A percentile compares a stretch with the other conserved stretches of the same genome.
Evolutionary conservation across 2,113 vertebrate species (phyloP).

Genomic region (Mustela nigripes): DNA sequence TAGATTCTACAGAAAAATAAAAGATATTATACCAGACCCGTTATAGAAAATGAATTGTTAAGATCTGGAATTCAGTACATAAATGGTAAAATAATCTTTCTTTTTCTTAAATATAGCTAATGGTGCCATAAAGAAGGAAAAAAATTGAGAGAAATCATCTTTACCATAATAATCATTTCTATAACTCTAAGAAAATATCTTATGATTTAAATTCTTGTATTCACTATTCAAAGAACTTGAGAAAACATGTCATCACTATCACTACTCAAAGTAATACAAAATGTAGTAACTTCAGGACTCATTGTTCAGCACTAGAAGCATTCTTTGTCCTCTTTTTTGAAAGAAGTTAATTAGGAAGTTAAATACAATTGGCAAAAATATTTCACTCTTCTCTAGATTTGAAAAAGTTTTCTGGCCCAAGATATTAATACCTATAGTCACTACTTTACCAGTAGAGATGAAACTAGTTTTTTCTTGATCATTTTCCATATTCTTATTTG

Average conservation of each 20-base stretch:
- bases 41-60: background rate
- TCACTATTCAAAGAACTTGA: constrained; percentile 29
- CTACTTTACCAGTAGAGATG: background rate
- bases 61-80: background rate
- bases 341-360: constrained; percentile 17
- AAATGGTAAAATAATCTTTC: background rate
- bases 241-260: background rate
- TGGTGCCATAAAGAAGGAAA: background rate
- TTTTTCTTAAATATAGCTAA: background rate
- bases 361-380: background rate
- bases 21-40: background rate
- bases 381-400: background rate
- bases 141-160: background rate
- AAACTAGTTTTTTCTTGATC: background rate
- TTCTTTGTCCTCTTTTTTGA: background rate
- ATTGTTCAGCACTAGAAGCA: background rate
- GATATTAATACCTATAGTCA: background rate
- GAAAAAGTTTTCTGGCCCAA: background rate
- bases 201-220: constrained; percentile 48
- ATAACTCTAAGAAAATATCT: background rate
- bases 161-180: background rate
- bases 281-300: background rate
- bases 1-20: background rate
- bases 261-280: background rate
- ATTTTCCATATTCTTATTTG: constrained; percentile 19